Conservation (phyloP, 2,797 vertebrate species). For the Dicrostonyx torquatus region DNA sequence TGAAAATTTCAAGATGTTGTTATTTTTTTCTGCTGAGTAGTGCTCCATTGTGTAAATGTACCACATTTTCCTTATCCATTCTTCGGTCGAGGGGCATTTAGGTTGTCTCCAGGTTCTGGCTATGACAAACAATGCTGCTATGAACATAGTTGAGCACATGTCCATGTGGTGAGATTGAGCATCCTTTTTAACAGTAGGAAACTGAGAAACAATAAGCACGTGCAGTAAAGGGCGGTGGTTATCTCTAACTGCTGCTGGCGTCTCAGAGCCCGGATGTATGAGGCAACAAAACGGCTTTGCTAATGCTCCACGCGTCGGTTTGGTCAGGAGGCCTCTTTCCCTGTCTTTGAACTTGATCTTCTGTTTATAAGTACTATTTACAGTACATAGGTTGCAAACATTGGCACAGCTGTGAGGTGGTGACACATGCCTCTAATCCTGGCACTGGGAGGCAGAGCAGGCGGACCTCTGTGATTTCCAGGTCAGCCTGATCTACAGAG, state of each 20-base stretch:
- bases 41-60: no score
- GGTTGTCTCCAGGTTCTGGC: no score
- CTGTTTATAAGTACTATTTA: conserved; percentile 26
- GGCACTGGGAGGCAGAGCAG: neutral
- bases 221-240: neutral
- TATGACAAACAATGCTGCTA: no score
- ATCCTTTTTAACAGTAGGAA: neutral
- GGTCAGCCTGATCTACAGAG: neutral
- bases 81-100: no score
- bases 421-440: neutral
- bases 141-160: no score
- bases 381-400: neutral
- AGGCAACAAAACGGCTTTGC: neutral
- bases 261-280: neutral
- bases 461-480: neutral
- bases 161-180: no score
- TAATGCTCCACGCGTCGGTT: neutral
- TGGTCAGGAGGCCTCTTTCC: neutral
- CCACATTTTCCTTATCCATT: no score
- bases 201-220: neutral
- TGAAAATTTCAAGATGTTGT: no score
- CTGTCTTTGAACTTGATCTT: conserved; percentile 31
- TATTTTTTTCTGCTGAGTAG: no score
- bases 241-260: neutral
- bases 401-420: neutral